Base-by-base conservation (phyloP, 2,797 vertebrate genomes). In the Falco peregrinus region DNA sequence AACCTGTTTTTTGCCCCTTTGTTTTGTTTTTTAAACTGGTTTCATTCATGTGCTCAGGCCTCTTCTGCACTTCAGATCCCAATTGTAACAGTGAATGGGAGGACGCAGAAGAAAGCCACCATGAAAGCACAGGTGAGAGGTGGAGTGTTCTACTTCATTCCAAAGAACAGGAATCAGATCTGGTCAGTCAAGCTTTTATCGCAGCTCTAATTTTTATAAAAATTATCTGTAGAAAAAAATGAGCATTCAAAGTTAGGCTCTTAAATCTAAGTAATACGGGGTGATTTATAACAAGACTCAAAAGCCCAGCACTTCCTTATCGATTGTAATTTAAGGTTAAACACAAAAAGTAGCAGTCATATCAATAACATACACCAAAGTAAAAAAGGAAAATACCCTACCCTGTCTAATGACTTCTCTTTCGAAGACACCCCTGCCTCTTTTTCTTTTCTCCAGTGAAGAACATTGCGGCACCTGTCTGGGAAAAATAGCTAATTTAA, bases 171-270 rank as follows among this genome's bases (percentile, higher is more conserved):
- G 83, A 94, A 41, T 82, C 28, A 5, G 31, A 54, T 41, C 90
- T 87, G 50, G 59, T 82, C 51, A 37, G 37, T 76, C 79, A 84
- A 81, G 65, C 33, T 95, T 95, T 85, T 92, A 48, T 91, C 68
- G 13, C 43, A 59, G 43, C 56, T 68, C 37, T 24, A 25, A 6
- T 39, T 88, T 67, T 90, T 69, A 33, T 13, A 63, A 19, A 61
- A 84, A 65, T 60, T 59, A 51, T 89, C 84, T 86, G 15, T 35
- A 71, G 76, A 15, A 64, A 75, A 89, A 89, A 71, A 28, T 3
- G 22, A 73, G 16, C 31, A 10, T 64, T 81, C 1, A 1, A 16
- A 78, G 31, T 43, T 63, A 63, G 33, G 13, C 13, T 91, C 8
- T 24, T 84, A 71, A 61, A 68, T 83, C 22, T 69, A 56, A 82